A percentile compares a stretch with the other conserved stretches of the same genome.
Evolutionary conservation across 1,140 invertebrate genomes (phyloP).

Genomic region (Drosophila rhopaloa): DNA sequence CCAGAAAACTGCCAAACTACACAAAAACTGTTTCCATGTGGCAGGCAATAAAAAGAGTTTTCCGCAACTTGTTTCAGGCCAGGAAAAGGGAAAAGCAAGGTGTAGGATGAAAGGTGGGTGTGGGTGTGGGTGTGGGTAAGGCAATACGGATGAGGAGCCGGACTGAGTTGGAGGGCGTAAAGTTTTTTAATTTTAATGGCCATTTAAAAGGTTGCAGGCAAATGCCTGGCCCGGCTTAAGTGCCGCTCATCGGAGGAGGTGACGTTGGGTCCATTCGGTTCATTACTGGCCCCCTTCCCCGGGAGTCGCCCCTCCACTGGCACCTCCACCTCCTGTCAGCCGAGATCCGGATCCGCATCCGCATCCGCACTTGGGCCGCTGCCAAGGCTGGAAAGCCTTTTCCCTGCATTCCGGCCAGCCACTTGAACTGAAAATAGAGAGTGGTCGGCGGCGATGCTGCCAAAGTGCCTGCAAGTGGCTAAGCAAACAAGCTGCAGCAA

Average conservation of each 20-base stretch:
- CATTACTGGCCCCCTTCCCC: slow-evolving; percentile 15
- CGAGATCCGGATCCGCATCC: not conserved
- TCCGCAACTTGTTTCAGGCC: slow-evolving; percentile 50
- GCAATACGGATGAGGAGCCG: slow-evolving; percentile 5
- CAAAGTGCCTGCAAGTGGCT: slow-evolving; percentile 48
- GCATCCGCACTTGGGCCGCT: not conserved
- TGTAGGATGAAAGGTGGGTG: too few species aligned
- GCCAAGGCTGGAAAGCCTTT: slow-evolving; percentile 6
- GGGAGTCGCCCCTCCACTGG: not conserved
- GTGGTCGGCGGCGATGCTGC: slow-evolving; percentile 1
- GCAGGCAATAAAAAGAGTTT: slow-evolving; percentile 65
- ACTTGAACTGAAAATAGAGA: slow-evolving; percentile 28
- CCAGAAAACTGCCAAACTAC: slow-evolving; percentile 43
- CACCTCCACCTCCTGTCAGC: not conserved
- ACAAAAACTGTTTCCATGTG: slow-evolving; percentile 62
- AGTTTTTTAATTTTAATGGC: slow-evolving; percentile 76
- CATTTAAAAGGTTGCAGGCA: slow-evolving; percentile 65
- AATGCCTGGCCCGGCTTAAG: slow-evolving; percentile 37
- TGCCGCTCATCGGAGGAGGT: slow-evolving; percentile 4
- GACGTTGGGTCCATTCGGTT: slow-evolving; percentile 8
- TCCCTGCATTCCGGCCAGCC: slow-evolving; percentile 8
- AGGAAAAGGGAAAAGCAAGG: not conserved
- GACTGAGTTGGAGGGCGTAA: slow-evolving; percentile 40
- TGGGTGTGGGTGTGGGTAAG: not conserved
- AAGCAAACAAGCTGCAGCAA: slow-evolving; percentile 38